A percentile compares a stretch with the other conserved stretches of the same genome.
phyloP scores from a whole-genome alignment of 2,888 invertebrate species.

The Hydropsyche betteni region DNA sequence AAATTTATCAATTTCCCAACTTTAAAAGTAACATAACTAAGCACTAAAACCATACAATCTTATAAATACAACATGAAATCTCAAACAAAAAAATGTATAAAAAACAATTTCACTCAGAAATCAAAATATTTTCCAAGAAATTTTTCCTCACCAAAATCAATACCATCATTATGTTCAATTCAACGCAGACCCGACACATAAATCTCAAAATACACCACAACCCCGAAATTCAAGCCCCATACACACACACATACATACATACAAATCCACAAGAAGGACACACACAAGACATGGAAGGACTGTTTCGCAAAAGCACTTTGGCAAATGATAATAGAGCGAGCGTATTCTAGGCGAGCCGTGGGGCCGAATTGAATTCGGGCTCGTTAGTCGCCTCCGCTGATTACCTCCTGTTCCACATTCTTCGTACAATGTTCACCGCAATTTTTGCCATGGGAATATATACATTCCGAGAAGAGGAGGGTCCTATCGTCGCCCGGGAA shows the following conservation, averaged over 20 bases:
- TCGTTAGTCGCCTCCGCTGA: constrained; percentile 29
- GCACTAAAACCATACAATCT: no score
- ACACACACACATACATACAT: neutral
- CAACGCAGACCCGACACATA: no score
- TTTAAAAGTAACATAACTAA: no score
- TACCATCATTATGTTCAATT: no score
- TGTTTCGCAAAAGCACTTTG: constrained; percentile 14
- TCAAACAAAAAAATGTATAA: no score
- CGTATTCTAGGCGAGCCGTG: constrained; percentile 27
- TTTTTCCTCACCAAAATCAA: no score
- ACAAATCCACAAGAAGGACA: neutral
- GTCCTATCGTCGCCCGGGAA: neutral
- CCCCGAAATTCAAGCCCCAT: no score
- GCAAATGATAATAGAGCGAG: constrained; percentile 24
- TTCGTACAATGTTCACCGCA: constrained; percentile 8
- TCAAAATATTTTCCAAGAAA: no score
- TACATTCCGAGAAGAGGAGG: neutral
- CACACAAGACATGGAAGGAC: neutral
- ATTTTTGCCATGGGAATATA: constrained; percentile 16
- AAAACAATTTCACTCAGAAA: no score
- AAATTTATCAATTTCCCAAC: no score
- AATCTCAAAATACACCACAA: no score
- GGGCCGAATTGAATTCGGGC: constrained; percentile 25
- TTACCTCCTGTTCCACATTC: constrained; percentile 27
- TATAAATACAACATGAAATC: no score